Evolutionary conservation across 2,797 vertebrate species (phyloP).

Genomic region (Paguma larvata): DNA sequence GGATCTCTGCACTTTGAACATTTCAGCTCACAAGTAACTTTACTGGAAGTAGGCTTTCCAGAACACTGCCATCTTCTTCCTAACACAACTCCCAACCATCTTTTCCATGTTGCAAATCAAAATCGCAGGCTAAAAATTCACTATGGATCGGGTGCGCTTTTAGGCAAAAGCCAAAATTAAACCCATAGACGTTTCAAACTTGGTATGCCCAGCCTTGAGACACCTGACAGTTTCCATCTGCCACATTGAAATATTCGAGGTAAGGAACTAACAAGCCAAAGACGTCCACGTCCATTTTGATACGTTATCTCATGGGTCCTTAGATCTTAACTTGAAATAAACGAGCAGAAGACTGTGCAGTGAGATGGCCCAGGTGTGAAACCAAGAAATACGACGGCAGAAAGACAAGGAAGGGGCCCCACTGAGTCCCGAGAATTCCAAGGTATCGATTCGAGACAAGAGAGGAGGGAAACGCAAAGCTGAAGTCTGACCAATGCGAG

Average conservation of each 20-base stretch:
- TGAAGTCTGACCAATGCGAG: not conserved
- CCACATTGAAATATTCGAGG: conserved; percentile 77
- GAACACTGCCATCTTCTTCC: conserved; percentile 52
- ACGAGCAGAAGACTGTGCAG: conserved; percentile 65
- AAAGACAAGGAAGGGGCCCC: not conserved
- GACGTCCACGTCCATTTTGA: conserved; percentile 62
- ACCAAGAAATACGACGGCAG: not conserved
- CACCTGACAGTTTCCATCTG: conserved; percentile 20
- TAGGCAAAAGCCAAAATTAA: not conserved
- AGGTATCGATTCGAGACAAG: not conserved
- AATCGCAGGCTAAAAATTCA: not conserved
- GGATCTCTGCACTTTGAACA: conserved; percentile 1
- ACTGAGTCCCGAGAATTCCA: not conserved
- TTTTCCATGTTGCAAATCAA: conserved; percentile 18
- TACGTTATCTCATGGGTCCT: conserved; percentile 52
- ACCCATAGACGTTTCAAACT: not conserved
- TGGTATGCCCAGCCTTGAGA: not conserved
- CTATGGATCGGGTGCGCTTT: not conserved
- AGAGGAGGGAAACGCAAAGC: not conserved
- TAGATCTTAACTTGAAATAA: conserved; percentile 85
- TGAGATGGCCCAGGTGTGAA: conserved; percentile 73
- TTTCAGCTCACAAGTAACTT: conserved; percentile 62
- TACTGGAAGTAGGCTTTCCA: conserved; percentile 11
- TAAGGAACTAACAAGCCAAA: conserved; percentile 71
- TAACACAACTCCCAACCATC: conserved; percentile 43